Evolutionary conservation across 2,888 invertebrate species (phyloP).

Genomic region (Lasioglossum figueresi): DNA sequence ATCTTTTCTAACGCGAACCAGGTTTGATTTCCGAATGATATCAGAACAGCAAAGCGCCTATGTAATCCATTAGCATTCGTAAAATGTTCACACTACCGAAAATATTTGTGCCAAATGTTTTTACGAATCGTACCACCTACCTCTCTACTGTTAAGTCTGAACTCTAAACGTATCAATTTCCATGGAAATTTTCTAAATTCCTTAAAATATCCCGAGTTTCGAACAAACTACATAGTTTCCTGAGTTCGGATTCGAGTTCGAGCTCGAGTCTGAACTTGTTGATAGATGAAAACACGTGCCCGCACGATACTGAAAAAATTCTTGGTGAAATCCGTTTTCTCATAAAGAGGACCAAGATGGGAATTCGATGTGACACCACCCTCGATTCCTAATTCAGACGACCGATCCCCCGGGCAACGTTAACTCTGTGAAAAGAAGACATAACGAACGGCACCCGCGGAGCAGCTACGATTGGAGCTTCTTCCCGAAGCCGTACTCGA

Average conservation of each 20-base stretch:
- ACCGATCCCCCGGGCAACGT: not conserved
- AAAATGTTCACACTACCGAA: no score
- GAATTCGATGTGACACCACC: not conserved
- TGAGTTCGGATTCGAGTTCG: no score
- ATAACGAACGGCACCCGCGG: not conserved
- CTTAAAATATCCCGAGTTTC: not conserved
- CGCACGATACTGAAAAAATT: not conserved
- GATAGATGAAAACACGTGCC: not conserved
- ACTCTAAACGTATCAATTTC: not conserved
- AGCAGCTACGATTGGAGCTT: slow-evolving; percentile 10
- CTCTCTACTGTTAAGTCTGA: not conserved
- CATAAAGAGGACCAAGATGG: not conserved
- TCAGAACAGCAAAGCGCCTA: no score
- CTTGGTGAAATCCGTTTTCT: not conserved
- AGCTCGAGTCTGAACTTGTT: no score
- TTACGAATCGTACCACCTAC: no score
- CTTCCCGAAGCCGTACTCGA: slow-evolving; percentile 44
- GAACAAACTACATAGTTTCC: no score
- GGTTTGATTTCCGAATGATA: no score
- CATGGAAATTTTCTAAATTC: not conserved
- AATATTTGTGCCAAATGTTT: no score
- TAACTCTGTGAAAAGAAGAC: not conserved
- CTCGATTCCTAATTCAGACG: not conserved
- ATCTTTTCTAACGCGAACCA: no score
- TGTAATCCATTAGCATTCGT: no score